Evolutionary conservation across 2,113 vertebrate genomes (phyloP).

Genomic region (Neopipo cinnamomea): DNA sequence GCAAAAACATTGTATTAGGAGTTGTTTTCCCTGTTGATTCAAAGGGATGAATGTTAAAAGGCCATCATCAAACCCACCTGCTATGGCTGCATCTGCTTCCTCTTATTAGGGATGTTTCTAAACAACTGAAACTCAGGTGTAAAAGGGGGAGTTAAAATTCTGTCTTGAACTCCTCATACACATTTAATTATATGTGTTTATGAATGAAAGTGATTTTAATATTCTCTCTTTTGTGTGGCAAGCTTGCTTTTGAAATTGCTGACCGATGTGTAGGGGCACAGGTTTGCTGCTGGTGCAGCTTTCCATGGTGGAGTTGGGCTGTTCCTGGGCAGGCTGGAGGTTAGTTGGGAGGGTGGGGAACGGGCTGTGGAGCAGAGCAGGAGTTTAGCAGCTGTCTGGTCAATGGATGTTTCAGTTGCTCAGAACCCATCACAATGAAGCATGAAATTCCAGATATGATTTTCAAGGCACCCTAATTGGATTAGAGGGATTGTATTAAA

Average conservation of each 20-base stretch:
- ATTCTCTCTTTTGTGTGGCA: background rate
- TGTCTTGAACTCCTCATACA: fast-evolving
- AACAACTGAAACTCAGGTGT: background rate
- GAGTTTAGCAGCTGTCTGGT: background rate
- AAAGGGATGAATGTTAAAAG: background rate
- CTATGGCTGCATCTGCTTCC: background rate
- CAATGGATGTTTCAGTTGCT: background rate
- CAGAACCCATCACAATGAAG: background rate
- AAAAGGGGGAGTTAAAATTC: background rate
- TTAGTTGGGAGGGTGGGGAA: fast-evolving
- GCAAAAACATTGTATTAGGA: background rate
- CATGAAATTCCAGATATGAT: constrained; percentile 36
- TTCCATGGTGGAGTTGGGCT: background rate
- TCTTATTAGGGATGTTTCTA: background rate
- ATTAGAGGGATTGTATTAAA: constrained; percentile 65
- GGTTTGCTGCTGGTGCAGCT: background rate
- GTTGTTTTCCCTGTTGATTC: background rate
- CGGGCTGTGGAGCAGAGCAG: background rate
- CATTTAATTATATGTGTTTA: background rate
- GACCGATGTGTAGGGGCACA: fast-evolving
- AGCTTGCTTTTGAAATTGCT: background rate
- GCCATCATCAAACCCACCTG: background rate
- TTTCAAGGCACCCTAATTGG: constrained; percentile 67
- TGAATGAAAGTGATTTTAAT: background rate
- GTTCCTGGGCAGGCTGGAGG: fast-evolving